A percentile compares a stretch with the other conserved stretches of the same genome.
Conservation (phyloP, 2,888 invertebrate species). For the Zootermopsis nevadensis region DNA sequence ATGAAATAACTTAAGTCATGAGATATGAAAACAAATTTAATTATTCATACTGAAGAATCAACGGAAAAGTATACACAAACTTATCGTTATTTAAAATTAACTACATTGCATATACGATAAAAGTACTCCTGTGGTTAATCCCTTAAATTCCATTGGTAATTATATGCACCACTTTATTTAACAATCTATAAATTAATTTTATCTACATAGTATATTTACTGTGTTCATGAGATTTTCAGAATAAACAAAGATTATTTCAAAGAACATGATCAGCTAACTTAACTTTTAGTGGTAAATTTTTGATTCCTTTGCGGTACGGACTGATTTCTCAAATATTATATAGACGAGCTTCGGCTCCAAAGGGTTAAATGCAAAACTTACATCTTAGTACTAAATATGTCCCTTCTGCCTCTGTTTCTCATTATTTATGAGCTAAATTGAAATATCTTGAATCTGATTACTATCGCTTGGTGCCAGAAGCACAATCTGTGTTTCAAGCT, state of each 20-base stretch:
- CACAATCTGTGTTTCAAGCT: constrained; percentile 49
- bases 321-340: too few relatives aligned
- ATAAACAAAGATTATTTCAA: too few relatives aligned
- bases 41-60: not conserved
- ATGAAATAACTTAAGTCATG: not conserved
- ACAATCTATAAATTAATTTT: too few relatives aligned
- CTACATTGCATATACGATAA: constrained; percentile 29
- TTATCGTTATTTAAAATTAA: constrained; percentile 24
- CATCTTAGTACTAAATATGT: constrained; percentile 21
- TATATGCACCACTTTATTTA: too few relatives aligned
- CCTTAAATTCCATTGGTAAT: too few relatives aligned
- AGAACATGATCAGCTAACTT: too few relatives aligned
- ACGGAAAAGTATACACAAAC: not conserved
- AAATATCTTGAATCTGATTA: constrained; percentile 33
- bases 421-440: constrained; percentile 35
- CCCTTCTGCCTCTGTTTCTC: not conserved
- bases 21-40: not conserved
- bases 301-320: too few relatives aligned
- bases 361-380: too few relatives aligned
- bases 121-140: not conserved
- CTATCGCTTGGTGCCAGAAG: not conserved
- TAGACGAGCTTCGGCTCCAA: too few relatives aligned
- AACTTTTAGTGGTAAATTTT: too few relatives aligned
- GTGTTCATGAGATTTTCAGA: too few relatives aligned
- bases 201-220: too few relatives aligned